Conservation (phyloP, 2,113 vertebrate species). For the Catharus bicknelli region DNA sequence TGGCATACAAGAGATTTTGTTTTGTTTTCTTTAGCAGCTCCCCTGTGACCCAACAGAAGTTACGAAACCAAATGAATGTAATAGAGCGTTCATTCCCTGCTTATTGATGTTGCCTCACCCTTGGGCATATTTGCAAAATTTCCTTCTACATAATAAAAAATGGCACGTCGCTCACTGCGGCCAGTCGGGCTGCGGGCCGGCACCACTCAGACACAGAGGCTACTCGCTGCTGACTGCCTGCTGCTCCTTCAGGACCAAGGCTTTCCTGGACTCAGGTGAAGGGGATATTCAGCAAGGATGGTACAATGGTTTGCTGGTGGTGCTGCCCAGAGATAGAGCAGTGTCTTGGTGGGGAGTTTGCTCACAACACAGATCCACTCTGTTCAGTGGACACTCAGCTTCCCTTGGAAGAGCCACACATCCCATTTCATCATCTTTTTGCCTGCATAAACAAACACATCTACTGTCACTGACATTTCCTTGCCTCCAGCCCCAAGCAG, state of each 20-base stretch:
- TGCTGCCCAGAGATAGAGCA: conserved; percentile 10
- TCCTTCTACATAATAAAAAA: conserved; percentile 53
- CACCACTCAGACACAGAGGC: neutral
- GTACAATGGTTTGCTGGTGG: neutral
- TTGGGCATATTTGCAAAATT: conserved; percentile 56
- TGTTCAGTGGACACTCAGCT: neutral
- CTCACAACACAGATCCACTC: neutral
- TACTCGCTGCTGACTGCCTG: neutral
- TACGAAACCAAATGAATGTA: conserved; percentile 52
- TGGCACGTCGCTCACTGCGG: neutral
- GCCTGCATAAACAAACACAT: neutral
- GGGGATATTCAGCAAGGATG: neutral
- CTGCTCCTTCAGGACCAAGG: neutral
- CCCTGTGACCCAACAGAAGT: conserved; percentile 47
- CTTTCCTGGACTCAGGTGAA: neutral
- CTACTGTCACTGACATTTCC: neutral
- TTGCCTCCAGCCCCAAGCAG: neutral
- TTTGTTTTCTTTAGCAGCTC: conserved; percentile 57
- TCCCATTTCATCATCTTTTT: neutral
- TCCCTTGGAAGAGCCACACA: neutral
- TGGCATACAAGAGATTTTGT: neutral
- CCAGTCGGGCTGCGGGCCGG: neutral
- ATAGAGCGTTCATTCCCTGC: conserved; percentile 34
- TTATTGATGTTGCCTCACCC: conserved; percentile 54
- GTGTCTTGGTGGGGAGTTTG: neutral